phyloP scores from a whole-genome alignment of 2,797 vertebrate species.

The Myotis planiceps region DNA sequence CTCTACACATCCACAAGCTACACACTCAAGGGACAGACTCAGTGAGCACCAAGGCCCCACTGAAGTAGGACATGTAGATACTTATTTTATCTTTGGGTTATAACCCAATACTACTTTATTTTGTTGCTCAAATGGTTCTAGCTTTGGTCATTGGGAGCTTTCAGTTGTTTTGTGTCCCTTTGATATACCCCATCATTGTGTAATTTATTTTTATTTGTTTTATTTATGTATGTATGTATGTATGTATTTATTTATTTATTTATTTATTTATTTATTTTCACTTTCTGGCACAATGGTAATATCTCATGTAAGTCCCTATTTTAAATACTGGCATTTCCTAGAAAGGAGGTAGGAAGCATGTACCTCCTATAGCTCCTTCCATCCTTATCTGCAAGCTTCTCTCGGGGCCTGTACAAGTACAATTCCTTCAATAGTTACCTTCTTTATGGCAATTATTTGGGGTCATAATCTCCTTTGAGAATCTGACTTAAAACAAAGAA shows the following conservation, averaged over 20 bases:
- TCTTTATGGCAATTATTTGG: not conserved
- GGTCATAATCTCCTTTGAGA: not conserved
- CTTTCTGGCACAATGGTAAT: not conserved
- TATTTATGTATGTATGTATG: not conserved
- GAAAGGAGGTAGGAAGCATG: not conserved
- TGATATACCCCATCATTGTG: not conserved
- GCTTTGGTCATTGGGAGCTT: not conserved
- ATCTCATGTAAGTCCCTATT: not conserved
- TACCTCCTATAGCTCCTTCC: not conserved
- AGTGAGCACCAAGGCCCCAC: no score
- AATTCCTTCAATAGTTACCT: not conserved
- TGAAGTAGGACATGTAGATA: not conserved
- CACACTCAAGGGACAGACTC: no score
- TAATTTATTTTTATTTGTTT: not conserved
- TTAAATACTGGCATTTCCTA: not conserved
- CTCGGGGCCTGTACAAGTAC: not conserved
- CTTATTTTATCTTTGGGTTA: not conserved
- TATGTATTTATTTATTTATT: not conserved
- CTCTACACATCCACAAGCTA: no score
- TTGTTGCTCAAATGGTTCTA: not conserved
- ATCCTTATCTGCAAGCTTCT: not conserved
- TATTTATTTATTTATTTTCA: not conserved
- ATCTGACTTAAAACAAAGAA: not conserved
- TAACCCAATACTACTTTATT: not conserved
- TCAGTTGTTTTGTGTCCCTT: not conserved